phyloP scores from a whole-genome alignment of 23 tunicate species.

The Phallusia fumigata region DNA sequence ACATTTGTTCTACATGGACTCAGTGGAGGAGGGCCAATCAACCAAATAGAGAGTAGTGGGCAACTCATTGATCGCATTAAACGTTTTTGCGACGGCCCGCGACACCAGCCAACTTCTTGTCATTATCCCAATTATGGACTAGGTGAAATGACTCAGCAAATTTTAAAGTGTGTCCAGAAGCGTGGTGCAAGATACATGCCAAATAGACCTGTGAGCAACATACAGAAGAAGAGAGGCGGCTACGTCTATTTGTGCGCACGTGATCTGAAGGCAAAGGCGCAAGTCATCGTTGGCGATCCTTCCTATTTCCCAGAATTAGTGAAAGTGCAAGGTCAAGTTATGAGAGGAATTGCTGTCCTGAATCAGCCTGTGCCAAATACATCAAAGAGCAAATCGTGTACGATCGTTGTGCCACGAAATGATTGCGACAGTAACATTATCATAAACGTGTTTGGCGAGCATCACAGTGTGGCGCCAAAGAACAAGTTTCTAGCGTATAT shows the following conservation, averaged over 20 bases:
- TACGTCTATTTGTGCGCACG: slow-evolving; percentile 22
- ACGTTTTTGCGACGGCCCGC: slow-evolving; percentile 21
- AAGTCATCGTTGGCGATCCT: slow-evolving; percentile 18
- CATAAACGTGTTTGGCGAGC: slow-evolving; percentile 2
- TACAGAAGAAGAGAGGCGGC: slow-evolving; percentile 18
- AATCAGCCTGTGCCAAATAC: background rate
- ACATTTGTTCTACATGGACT: background rate
- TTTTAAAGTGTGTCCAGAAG: background rate
- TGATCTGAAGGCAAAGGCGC: slow-evolving; percentile 20
- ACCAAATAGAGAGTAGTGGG: background rate
- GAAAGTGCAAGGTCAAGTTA: background rate
- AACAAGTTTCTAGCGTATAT: slow-evolving; percentile 7
- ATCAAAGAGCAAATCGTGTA: background rate
- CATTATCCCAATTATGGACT: slow-evolving; percentile 29
- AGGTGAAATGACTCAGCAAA: slow-evolving; percentile 19
- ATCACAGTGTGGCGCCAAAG: slow-evolving; percentile 22
- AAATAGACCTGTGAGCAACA: slow-evolving; percentile 17
- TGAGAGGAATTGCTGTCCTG: slow-evolving; percentile 15
- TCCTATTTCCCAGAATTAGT: slow-evolving; percentile 1
- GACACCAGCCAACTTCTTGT: slow-evolving; percentile 1
- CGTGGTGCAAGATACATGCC: slow-evolving; percentile 33
- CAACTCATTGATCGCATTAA: background rate
- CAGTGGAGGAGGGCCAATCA: background rate
- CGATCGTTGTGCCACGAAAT: background rate
- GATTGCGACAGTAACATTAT: background rate